phyloP scores from a whole-genome alignment of 2,113 vertebrate species.

The Agapornis roseicollis region DNA sequence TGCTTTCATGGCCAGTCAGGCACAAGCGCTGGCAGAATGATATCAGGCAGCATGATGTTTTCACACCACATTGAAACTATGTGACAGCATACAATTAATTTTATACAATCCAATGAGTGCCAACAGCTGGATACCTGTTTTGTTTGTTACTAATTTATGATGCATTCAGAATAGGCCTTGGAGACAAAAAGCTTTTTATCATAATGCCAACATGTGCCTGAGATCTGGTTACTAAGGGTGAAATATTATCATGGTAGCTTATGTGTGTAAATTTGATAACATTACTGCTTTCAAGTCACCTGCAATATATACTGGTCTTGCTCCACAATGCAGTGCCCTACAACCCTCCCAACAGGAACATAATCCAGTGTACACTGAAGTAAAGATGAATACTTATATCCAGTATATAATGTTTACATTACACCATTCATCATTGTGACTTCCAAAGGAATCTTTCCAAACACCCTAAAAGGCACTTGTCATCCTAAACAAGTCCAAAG shows the following conservation, averaged over 20 bases:
- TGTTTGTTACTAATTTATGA: neutral
- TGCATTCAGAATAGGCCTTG: neutral
- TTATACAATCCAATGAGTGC: neutral
- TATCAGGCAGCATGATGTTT: neutral
- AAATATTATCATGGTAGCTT: neutral
- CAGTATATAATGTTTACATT: neutral
- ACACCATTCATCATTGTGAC: neutral
- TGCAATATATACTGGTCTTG: neutral
- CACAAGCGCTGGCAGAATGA: neutral
- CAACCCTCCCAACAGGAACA: accelerated
- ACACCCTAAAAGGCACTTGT: neutral
- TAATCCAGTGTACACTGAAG: neutral
- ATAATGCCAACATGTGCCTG: neutral
- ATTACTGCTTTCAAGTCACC: neutral
- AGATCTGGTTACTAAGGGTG: neutral
- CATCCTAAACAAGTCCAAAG: neutral
- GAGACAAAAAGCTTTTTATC: slow-evolving; percentile 17
- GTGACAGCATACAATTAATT: neutral
- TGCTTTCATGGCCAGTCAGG: neutral
- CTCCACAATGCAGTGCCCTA: neutral
- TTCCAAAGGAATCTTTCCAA: neutral
- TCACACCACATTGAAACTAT: neutral
- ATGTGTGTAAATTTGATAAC: neutral
- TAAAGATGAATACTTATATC: neutral
- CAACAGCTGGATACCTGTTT: neutral